phyloP scores from a whole-genome alignment of 2,113 vertebrate species.

The Bubo scandiacus region DNA sequence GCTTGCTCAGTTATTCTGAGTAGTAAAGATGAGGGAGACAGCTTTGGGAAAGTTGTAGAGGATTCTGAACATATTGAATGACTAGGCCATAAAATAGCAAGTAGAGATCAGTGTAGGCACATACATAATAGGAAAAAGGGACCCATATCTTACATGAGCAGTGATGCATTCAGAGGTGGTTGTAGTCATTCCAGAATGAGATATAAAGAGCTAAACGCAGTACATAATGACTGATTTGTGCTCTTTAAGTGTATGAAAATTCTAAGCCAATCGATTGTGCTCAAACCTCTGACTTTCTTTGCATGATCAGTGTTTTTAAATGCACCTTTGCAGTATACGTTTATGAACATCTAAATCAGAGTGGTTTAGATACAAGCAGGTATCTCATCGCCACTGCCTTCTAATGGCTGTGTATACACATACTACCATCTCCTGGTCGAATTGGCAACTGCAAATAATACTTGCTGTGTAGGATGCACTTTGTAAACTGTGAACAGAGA shows the following conservation, averaged over 20 bases:
- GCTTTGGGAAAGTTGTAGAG: neutral
- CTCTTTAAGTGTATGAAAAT: neutral
- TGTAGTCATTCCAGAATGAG: neutral
- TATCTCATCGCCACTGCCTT: neutral
- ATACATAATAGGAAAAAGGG: neutral
- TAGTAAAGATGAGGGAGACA: neutral
- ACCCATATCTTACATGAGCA: neutral
- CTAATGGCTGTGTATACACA: neutral
- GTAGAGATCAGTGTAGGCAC: neutral
- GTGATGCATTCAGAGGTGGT: neutral
- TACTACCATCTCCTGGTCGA: constrained; percentile 20
- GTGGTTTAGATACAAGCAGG: neutral
- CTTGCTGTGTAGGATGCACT: neutral
- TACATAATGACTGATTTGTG: neutral
- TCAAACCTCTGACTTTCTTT: neutral
- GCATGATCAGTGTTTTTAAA: neutral
- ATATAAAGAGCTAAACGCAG: neutral
- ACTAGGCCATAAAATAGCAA: neutral
- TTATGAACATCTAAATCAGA: neutral
- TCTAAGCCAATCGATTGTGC: neutral
- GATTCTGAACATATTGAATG: neutral
- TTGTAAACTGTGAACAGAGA: neutral
- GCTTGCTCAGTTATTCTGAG: neutral
- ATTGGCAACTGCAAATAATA: neutral
- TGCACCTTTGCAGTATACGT: neutral